These are phyloP conservation scores for Calameuta idolon DNA, from an alignment of 2,888 invertebrate species.

Conservation along the genomic window DNA sequence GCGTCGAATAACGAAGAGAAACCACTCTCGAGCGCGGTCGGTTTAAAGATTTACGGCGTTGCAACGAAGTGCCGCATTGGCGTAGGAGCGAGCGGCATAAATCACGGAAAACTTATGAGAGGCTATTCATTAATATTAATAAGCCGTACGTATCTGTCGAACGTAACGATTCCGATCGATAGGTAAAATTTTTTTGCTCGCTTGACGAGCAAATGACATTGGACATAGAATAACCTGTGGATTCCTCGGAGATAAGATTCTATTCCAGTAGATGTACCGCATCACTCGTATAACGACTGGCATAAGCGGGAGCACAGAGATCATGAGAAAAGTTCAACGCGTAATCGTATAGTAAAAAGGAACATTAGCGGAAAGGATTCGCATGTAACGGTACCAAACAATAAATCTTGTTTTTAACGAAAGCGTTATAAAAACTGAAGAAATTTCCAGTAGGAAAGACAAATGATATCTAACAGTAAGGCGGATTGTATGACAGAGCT, in stretches of 20 bases:
- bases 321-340: background rate
- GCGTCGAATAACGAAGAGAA: slow-evolving; percentile 63
- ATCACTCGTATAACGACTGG: background rate
- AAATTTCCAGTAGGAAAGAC: slow-evolving; percentile 60
- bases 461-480: slow-evolving; percentile 64
- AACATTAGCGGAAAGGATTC: background rate
- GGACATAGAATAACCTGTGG: background rate
- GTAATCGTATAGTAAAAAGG: background rate
- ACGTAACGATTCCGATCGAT: slow-evolving; percentile 56
- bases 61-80: slow-evolving; percentile 54
- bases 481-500: slow-evolving; percentile 41
- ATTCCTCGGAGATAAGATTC: background rate
- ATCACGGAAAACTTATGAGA: slow-evolving; percentile 59
- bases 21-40: slow-evolving; percentile 57
- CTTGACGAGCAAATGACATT: slow-evolving; percentile 37
- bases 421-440: slow-evolving; percentile 39
- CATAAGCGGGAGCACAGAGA: background rate
- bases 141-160: slow-evolving; percentile 61
- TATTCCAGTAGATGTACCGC: background rate
- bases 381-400: background rate
- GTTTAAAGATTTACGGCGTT: slow-evolving; percentile 60
- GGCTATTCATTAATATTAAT: slow-evolving; percentile 65
- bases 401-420: slow-evolving; percentile 48
- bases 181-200: slow-evolving; percentile 17
- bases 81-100: slow-evolving; percentile 61